Base-by-base conservation (phyloP, 2,888 invertebrate species). In the Sthenelais limicola region DNA sequence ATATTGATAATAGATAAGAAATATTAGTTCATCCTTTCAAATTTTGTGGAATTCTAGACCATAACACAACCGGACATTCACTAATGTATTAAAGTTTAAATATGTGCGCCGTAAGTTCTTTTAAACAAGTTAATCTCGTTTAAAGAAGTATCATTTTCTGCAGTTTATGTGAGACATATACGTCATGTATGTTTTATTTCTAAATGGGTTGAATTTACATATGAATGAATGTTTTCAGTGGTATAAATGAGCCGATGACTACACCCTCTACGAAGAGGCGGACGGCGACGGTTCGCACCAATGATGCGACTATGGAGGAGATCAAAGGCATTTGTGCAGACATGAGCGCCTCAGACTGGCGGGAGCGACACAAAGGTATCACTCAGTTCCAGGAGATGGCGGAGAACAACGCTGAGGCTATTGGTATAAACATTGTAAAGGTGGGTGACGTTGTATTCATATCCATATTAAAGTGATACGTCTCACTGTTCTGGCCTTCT, bases 351-450 rank as follows among this genome's bases (percentile, higher is more conserved):
- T 77, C 56, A 47, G 86, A 88, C 76, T 88, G 86, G 86, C 78
- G 83, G 68, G 82, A 85, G 51, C 74, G 88, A 21, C 80, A 84
- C 73, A 79, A 82, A 35, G 87, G 85, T 21, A 82, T 88, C 47
- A 78, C 80, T 35, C 77, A 80, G 21, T 80, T 88, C 33, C 78
- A 81, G 38, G 81, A 84, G 66, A 80, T 88, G 82, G 81, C 83
- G 68, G 82, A 85, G 72, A 76, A 77, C 30, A 82, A 83, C 54
- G 77, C 85, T 1, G 73, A 79, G 21, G 74, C 82, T 7, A 81
- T 87, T 9, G 77, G 81, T 9, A 72, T 76, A 24, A 82, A 85
- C 73, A 80, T 86, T 49, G 80, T 85, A 21, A 87, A 86, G 85
- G 88, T 87, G n/a, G 38, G 69, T 15, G 5, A 3, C 35, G 5